Conservation (phyloP, 2,888 invertebrate species). For the Cheilosia impressa region DNA sequence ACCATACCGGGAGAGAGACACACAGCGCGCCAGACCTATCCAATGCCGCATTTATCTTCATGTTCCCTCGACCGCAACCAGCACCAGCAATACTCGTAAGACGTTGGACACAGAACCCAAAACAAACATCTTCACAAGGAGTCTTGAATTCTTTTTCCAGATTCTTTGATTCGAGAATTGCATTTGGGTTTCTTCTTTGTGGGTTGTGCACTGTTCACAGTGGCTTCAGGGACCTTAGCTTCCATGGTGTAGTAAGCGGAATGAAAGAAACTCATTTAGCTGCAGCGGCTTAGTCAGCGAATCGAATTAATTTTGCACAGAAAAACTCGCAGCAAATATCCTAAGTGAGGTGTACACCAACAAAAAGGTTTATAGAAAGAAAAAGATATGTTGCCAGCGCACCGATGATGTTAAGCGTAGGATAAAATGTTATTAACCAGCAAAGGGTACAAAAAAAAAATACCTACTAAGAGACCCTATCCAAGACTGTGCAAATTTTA, state of each 20-base stretch:
- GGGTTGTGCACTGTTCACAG: background rate
- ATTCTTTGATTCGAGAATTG: conserved; percentile 67
- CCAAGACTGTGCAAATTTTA: conserved; percentile 53
- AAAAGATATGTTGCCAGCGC: conserved; percentile 59
- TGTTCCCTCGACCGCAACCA: conserved; percentile 43
- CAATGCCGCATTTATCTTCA: conserved; percentile 59
- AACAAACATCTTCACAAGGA: conserved; percentile 74
- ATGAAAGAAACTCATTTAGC: conserved; percentile 74
- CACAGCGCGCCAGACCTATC: conserved; percentile 61
- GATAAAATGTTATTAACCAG: conserved; percentile 74
- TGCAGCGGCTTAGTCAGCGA: conserved; percentile 68
- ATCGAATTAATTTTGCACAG: conserved; percentile 73
- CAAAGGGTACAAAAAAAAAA: conserved; percentile 37
- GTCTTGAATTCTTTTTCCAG: conserved; percentile 69
- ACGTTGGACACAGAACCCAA: conserved; percentile 65
- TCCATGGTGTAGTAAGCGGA: conserved; percentile 54
- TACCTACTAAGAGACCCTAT: background rate
- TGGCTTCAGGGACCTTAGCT: conserved; percentile 33
- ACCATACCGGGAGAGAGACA: conserved; percentile 68
- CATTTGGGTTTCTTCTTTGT: conserved; percentile 33
- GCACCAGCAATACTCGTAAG: conserved; percentile 9
- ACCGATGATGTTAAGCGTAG: conserved; percentile 73
- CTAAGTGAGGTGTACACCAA: conserved; percentile 43
- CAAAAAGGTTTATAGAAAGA: conserved; percentile 1
- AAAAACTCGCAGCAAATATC: conserved; percentile 64